These are phyloP conservation scores for Molanna angustata DNA, from an alignment of 2,888 invertebrate genomes.

Conservation along the genomic window DNA sequence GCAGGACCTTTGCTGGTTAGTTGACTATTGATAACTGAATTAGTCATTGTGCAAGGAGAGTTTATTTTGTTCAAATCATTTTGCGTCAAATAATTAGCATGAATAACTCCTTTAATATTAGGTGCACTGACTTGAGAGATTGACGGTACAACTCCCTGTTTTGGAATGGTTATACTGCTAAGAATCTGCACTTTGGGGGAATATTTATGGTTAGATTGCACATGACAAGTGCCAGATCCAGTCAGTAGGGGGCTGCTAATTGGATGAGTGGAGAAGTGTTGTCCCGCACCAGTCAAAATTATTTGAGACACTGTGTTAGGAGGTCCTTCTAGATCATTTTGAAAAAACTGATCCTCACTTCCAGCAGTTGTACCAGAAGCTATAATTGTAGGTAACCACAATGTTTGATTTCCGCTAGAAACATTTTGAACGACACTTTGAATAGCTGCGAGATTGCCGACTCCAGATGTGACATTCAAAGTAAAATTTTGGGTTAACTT, in stretches of 20 bases:
- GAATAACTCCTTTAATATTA: constrained; percentile 13
- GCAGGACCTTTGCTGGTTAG: constrained; percentile 40
- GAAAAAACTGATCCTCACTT: constrained; percentile 5
- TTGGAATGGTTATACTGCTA: constrained; percentile 48
- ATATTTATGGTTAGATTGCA: constrained; percentile 14
- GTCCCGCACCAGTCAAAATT: constrained; percentile 44
- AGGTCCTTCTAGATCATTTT: constrained; percentile 29
- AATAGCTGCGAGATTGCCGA: constrained; percentile 48
- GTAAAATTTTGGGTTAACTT: constrained; percentile 53
- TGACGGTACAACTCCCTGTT: constrained; percentile 4
- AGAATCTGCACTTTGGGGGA: constrained; percentile 53
- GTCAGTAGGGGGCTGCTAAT: constrained; percentile 8
- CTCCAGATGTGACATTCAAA: constrained; percentile 48
- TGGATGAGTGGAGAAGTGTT: constrained; percentile 18
- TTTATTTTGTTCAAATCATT: constrained; percentile 14
- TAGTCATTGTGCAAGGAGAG: constrained; percentile 35
- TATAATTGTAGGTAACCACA: constrained; percentile 52
- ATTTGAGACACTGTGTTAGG: constrained; percentile 49
- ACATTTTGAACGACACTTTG: constrained; percentile 53
- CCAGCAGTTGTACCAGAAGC: constrained; percentile 9
- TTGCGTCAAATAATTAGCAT: constrained; percentile 23
- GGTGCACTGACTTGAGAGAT: background rate
- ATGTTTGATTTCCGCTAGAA: constrained; percentile 44
- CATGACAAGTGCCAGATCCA: constrained; percentile 7
- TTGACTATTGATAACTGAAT: constrained; percentile 48